Base-by-base conservation (phyloP, 2,888 invertebrate genomes). In the Rhogogaster chlorosoma region DNA sequence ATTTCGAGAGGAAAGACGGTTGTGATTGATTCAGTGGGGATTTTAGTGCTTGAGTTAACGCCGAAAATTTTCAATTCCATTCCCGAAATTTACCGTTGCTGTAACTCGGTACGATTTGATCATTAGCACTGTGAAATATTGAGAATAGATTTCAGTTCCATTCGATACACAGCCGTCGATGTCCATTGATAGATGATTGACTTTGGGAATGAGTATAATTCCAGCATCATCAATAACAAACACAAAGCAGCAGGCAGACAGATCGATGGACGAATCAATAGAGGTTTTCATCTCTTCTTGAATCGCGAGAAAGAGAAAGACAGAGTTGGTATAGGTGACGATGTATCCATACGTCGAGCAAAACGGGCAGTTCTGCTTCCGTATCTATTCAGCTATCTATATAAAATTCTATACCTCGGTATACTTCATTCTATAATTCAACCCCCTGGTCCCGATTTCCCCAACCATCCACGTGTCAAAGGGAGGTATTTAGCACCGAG, bases 401-500 rank as follows among this genome's bases (percentile, higher is more conserved):
- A 45, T 67, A 45, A 64, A 64, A 42, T 83, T 83, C 67, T 83
- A 83, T 45, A 42, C 67, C 57, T 57, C 36, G 36, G 4, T 80
- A 22, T 80, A 64, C 61, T 83, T 87, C 85, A 84, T 87, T 38
- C 71, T 86, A 71, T 85, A 85, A 87, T 84, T 84, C 84, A 70
- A 64, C 86, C 86, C 85, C 78, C 84, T 85, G 85, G 49, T 75
- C 84, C 71, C 64, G 73, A 85, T 53, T 32, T 85, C 86, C 86
- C 85, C 49, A 82, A 83, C 36, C 84, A 70, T 86, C 84, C 80
- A 84, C 77, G 86, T 86, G 92, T 91, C 90, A 90, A 91, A 90
- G 91, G 91, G 89, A 90, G 88, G 89, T 90, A 91, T 92, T 92
- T 91, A 91, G 90, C 89, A 89, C 89, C 89, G 90, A 89, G 90